Base-by-base conservation (phyloP, 1,140 invertebrate species). In the Drosophila pallidifrons region DNA sequence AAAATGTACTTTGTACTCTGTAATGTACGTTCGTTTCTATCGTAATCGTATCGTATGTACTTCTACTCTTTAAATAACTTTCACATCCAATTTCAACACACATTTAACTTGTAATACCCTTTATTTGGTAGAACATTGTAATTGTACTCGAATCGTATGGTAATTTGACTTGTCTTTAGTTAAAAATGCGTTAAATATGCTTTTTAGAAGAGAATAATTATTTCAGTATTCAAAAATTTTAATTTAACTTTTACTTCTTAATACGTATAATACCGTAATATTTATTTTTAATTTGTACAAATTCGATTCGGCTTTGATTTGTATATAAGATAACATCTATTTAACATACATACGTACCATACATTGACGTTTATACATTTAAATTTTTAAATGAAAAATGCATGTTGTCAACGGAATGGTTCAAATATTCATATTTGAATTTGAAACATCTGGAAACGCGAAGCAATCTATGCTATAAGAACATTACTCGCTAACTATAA, bases 1-100 rank as follows among this genome's bases (percentile, higher is more conserved):
- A 87, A 81, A 76, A 79, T 82, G 79, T 86, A 87, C 67, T 81
- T 70, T 64, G 60, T 79, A 82, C 41, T 38, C 54, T 78, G 69
- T 70, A 54, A 70, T 63, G 52, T 46, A 72, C 68, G 64, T 60
- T 85, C 43, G 25, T 60, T 74, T 60, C 16, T 32, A 13, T 71
- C 52, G 73, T 69, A 65, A 63, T 67, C 15, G 32, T 55, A 55
- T 38, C 52, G 52, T 55, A 55, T 55, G 13, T 55, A 55, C 30
- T 55, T 38, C 59, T 75, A 66, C 38, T 25, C 20, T 45, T 70
- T 35, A 69, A 79, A 60, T 58, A 20, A 81, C 63, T 71, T 15
- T 35, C 46, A 66, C 69, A 76, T 67, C 25, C 46, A 55, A 51
- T 71, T 47, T 60, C 43, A 13, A 64, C 58, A 70, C 47, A 60